Percentiles rank a stretch among this genome's conserved stretches.
Conservation (phyloP, 2,888 invertebrate species). For the Epirrhoe alternata region DNA sequence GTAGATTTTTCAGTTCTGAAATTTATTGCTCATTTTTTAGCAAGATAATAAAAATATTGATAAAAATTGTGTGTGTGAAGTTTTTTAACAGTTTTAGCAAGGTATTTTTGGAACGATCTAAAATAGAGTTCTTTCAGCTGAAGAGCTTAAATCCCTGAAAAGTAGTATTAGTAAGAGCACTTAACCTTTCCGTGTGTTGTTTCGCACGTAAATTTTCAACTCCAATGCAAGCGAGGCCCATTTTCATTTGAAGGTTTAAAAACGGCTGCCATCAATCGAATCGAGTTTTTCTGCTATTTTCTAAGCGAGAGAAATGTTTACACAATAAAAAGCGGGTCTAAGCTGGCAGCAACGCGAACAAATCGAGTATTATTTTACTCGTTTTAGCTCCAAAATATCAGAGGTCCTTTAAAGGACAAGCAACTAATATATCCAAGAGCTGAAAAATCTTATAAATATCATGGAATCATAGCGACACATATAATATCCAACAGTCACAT, state of each 20-base stretch:
- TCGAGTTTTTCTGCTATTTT: constrained; percentile 25
- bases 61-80: too few relatives aligned
- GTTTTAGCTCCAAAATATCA: constrained; percentile 41
- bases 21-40: too few relatives aligned
- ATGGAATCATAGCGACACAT: too few relatives aligned
- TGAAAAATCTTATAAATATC: constrained; percentile 10
- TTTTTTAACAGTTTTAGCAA: not conserved
- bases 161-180: not conserved
- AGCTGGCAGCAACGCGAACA: constrained; percentile 39
- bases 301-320: constrained; percentile 37
- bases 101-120: not conserved
- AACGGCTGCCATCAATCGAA: constrained; percentile 31
- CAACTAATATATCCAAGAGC: constrained; percentile 35
- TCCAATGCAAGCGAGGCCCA: constrained; percentile 4
- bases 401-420: constrained; percentile 28
- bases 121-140: not conserved
- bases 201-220: not conserved
- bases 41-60: too few relatives aligned
- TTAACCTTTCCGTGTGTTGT: not conserved
- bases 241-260: constrained; percentile 20
- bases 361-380: constrained; percentile 42
- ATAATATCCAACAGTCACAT: too few relatives aligned
- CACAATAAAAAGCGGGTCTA: constrained; percentile 38
- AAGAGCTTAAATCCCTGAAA: not conserved
- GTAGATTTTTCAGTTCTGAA: too few relatives aligned